phyloP scores from a whole-genome alignment of 2,113 vertebrate genomes.

The Pelmatolapia mariae region DNA sequence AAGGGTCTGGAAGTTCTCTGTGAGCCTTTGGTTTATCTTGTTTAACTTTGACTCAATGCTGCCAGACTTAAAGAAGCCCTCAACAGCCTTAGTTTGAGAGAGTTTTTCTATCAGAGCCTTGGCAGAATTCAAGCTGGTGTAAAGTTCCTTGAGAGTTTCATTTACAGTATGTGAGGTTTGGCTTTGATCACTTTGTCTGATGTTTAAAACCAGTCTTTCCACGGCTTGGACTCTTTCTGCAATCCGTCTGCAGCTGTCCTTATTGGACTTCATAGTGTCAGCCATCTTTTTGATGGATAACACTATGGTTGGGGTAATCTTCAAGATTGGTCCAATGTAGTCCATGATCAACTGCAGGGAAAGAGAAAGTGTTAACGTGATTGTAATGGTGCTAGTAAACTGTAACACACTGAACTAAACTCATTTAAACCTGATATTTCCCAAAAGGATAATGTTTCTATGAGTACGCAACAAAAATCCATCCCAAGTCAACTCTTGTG shows the following conservation, averaged over 20 bases:
- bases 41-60: neutral
- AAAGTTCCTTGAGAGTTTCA: neutral
- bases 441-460: too few species aligned
- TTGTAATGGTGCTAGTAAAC: neutral
- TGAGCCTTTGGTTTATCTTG: neutral
- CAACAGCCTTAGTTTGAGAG: fast-evolving
- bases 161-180: neutral
- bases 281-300: neutral
- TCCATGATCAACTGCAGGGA: neutral
- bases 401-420: neutral
- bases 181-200: neutral
- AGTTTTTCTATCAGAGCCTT: neutral
- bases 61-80: neutral
- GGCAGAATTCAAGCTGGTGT: neutral
- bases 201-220: neutral
- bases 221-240: neutral
- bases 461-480: too few species aligned
- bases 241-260: neutral
- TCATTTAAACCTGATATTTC: too few species aligned
- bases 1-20: neutral
- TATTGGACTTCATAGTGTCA: neutral
- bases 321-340: fast-evolving
- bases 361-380: neutral
- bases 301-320: fast-evolving
- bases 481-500: too few species aligned